A percentile compares a stretch with the other conserved stretches of the same genome.
These are phyloP conservation scores for Paratrypauchen microcephalus DNA, from an alignment of 2,797 vertebrate genomes.

Conservation along the genomic window DNA sequence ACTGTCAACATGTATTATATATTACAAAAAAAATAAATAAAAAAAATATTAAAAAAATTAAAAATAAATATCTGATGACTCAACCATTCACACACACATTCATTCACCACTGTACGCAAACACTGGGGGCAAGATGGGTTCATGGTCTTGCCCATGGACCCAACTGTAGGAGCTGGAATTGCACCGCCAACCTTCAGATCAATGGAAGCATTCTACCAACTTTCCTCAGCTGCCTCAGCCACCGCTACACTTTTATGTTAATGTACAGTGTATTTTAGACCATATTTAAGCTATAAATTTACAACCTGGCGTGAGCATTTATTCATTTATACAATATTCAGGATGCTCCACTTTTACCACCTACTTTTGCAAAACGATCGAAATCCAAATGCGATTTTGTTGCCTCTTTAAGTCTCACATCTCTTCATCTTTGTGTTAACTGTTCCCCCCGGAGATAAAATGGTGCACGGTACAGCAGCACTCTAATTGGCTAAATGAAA, in stretches of 20 bases:
- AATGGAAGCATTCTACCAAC: too few species aligned
- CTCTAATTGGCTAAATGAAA: conserved; percentile 61
- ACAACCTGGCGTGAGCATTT: background rate
- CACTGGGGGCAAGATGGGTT: too few species aligned
- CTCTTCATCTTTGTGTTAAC: conserved; percentile 40
- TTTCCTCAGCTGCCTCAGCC: background rate
- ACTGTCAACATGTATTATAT: too few species aligned
- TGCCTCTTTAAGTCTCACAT: conserved; percentile 31
- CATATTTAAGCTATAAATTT: background rate
- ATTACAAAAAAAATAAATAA: too few species aligned
- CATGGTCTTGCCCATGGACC: too few species aligned
- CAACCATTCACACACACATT: too few species aligned
- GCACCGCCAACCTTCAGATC: too few species aligned
- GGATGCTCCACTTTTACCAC: background rate
- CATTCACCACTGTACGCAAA: too few species aligned
- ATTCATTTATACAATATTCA: conserved; percentile 8
- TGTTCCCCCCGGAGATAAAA: conserved; percentile 24
- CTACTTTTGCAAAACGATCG: conserved; percentile 19
- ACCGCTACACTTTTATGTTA: background rate
- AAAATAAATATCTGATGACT: too few species aligned
- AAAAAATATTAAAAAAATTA: too few species aligned
- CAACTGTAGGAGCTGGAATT: too few species aligned
- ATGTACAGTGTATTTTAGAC: background rate
- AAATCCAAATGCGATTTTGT: conserved; percentile 21
- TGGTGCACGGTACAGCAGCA: conserved; percentile 24